These are phyloP conservation scores for Drosophila cracens DNA, from an alignment of 2,888 invertebrate genomes.

Conservation along the genomic window DNA sequence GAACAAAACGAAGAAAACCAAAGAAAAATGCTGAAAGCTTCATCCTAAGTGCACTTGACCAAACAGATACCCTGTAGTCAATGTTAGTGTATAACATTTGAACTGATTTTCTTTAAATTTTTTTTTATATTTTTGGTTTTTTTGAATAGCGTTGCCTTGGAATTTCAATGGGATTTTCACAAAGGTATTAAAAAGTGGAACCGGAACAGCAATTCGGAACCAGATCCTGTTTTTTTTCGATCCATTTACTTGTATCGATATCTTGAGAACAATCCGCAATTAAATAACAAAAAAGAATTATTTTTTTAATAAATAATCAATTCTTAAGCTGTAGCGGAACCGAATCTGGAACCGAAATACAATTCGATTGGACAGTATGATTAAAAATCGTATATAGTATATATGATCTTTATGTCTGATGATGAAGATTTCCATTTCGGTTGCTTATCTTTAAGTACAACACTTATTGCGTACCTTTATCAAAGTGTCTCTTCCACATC, in stretches of 20 bases:
- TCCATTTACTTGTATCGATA: no score
- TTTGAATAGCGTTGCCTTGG: background rate
- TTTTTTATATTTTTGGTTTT: background rate
- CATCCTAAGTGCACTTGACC: conserved; percentile 3
- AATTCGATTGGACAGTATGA: background rate
- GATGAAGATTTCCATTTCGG: background rate
- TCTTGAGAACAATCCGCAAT: no score
- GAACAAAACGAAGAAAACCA: background rate
- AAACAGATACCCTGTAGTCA: conserved; percentile 6
- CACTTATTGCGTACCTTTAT: background rate
- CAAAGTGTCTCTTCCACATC: background rate
- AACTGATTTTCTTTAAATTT: background rate
- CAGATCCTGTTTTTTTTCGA: background rate
- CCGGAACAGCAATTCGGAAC: background rate
- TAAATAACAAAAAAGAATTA: no score
- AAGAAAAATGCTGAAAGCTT: background rate
- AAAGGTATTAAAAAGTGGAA: background rate
- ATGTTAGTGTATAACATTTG: background rate
- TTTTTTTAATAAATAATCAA: no score
- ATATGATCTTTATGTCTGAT: background rate
- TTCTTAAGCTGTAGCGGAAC: background rate
- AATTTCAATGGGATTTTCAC: background rate
- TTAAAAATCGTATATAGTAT: background rate
- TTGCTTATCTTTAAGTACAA: background rate
- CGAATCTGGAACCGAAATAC: background rate